Conservation (phyloP, 2,888 invertebrate genomes). For the Acronicta aceris region DNA sequence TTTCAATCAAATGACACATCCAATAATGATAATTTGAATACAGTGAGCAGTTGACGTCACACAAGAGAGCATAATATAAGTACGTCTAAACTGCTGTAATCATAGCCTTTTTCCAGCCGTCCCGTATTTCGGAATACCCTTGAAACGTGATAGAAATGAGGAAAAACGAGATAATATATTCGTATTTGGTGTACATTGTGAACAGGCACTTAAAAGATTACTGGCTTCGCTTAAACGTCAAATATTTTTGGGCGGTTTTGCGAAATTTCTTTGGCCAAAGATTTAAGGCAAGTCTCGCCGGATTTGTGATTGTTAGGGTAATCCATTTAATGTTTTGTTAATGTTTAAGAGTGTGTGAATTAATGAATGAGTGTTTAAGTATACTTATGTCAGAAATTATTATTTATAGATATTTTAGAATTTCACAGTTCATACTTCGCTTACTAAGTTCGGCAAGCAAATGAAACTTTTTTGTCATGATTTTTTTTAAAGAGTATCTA, state of each 20-base stretch:
- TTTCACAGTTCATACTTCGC: too few relatives aligned
- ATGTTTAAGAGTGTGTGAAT: background rate
- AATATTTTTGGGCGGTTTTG: constrained; percentile 9
- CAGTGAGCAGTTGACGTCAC: background rate
- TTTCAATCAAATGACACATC: background rate
- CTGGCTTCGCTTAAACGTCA: constrained; percentile 19
- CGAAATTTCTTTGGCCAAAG: constrained; percentile 3
- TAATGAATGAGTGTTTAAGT: too few relatives aligned
- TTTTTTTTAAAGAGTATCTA: too few relatives aligned
- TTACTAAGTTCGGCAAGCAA: too few relatives aligned
- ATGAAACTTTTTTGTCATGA: too few relatives aligned
- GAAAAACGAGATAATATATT: constrained; percentile 39
- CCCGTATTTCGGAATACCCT: background rate
- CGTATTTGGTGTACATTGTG: constrained; percentile 28
- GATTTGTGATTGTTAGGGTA: constrained; percentile 6
- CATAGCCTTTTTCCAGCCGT: background rate
- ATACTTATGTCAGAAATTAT: too few relatives aligned
- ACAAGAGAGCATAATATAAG: background rate
- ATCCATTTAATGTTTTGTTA: constrained; percentile 1
- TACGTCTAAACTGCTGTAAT: constrained; percentile 1
- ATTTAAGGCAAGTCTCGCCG: constrained; percentile 6
- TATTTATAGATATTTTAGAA: too few relatives aligned
- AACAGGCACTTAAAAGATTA: constrained; percentile 51
- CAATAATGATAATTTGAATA: background rate
- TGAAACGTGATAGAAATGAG: constrained; percentile 25